These are phyloP conservation scores for Geopemphigus sp. DNA, from an alignment of 1,140 invertebrate genomes.

Conservation along the genomic window DNA sequence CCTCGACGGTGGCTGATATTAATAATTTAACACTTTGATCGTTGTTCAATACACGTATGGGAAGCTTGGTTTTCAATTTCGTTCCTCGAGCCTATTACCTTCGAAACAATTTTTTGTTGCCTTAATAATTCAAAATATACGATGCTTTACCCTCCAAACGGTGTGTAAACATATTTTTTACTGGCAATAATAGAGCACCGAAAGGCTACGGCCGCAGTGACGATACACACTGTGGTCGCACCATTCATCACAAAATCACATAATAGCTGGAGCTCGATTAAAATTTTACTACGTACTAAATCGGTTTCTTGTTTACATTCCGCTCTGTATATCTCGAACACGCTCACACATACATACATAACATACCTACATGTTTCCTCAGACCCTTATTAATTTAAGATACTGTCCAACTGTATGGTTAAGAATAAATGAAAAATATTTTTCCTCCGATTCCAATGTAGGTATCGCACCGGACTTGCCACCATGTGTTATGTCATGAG, in stretches of 20 bases:
- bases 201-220: too few relatives aligned
- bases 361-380: too few relatives aligned
- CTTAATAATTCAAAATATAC: slow-evolving; percentile 41
- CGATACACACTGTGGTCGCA: too few relatives aligned
- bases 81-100: slow-evolving; percentile 32
- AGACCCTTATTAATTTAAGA: slow-evolving; percentile 8
- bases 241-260: too few relatives aligned
- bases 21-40: slow-evolving; percentile 47
- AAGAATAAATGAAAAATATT: too few relatives aligned
- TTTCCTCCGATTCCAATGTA: background rate
- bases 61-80: slow-evolving; percentile 37
- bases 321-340: too few relatives aligned
- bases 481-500: background rate
- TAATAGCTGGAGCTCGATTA: slow-evolving; percentile 41
- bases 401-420: too few relatives aligned
- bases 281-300: slow-evolving; percentile 40
- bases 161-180: background rate
- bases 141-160: background rate
- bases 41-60: slow-evolving; percentile 35
- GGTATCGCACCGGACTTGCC: background rate
- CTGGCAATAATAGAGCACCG: too few relatives aligned
- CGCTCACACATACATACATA: too few relatives aligned
- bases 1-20: background rate
- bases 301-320: slow-evolving; percentile 43
- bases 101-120: slow-evolving; percentile 34